A percentile compares a stretch with the other conserved stretches of the same genome.
These are phyloP conservation scores for Hemiscyllium ocellatum DNA, from an alignment of 2,113 vertebrate genomes.

Conservation along the genomic window DNA sequence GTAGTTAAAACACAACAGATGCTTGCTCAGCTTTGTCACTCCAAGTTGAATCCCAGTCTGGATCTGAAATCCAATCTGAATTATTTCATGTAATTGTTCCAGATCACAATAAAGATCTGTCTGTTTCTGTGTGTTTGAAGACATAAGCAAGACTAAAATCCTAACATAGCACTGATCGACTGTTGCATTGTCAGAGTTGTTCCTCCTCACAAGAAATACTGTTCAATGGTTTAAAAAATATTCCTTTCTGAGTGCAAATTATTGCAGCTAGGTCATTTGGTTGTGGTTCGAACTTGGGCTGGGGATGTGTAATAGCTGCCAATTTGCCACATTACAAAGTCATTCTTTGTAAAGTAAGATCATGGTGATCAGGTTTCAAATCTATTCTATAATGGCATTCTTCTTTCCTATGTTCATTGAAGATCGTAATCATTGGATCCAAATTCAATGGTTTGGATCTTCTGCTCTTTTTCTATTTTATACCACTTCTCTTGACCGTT, in stretches of 20 bases:
- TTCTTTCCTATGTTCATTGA: neutral
- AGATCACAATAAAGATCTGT: neutral
- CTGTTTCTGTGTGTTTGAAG: neutral
- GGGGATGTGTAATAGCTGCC: neutral
- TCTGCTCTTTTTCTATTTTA: neutral
- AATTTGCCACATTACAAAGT: neutral
- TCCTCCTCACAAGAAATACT: neutral
- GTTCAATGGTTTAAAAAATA: neutral
- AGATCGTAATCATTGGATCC: neutral
- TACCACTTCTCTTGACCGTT: no score
- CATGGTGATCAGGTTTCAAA: neutral
- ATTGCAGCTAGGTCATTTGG: neutral
- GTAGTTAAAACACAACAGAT: neutral
- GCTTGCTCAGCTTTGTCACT: neutral
- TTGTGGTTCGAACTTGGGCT: neutral
- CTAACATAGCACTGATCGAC: neutral
- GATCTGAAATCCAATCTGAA: neutral
- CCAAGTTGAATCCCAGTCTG: neutral
- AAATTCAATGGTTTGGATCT: neutral
- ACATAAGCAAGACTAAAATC: neutral
- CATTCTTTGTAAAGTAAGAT: neutral
- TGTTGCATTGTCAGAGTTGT: neutral
- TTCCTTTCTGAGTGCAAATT: neutral
- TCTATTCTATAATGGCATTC: neutral
- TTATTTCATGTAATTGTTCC: neutral